A percentile compares a stretch with the other conserved stretches of the same genome.
phyloP scores from a whole-genome alignment of 2,888 invertebrate genomes.

The Andrena marginata region DNA sequence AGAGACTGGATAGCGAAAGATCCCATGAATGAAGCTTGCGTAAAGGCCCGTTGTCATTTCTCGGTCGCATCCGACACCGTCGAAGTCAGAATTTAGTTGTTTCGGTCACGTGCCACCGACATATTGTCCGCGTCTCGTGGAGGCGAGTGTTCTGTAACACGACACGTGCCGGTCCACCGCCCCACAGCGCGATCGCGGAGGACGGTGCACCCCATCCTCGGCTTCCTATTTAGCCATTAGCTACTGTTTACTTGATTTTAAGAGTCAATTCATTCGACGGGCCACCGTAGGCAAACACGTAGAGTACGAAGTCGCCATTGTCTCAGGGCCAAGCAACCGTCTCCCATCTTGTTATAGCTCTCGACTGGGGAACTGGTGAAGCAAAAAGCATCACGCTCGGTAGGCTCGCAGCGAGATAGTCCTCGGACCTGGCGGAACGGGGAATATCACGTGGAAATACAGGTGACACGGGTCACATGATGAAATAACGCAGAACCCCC shows the following conservation, averaged over 20 bases:
- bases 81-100: constrained; percentile 62
- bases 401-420: background rate
- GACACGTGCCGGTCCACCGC: constrained; percentile 81
- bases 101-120: constrained; percentile 79
- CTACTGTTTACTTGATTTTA: constrained; percentile 78
- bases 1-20: background rate
- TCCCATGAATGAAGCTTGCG: background rate
- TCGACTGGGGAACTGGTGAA: background rate
- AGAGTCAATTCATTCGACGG: constrained; percentile 70
- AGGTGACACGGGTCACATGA: constrained; percentile 82
- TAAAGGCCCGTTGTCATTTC: constrained; percentile 15
- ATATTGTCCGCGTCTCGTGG: constrained; percentile 79
- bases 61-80: constrained; percentile 1
- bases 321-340: background rate
- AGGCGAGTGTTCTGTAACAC: constrained; percentile 78
- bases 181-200: constrained; percentile 62
- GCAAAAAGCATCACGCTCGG: background rate
- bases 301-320: background rate
- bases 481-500: constrained; percentile 75
- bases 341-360: no score
- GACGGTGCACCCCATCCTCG: constrained; percentile 48
- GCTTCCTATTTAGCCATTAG: constrained; percentile 79
- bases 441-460: constrained; percentile 71
- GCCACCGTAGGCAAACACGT: constrained; percentile 15
- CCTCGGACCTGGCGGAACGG: constrained; percentile 32